phyloP scores from a whole-genome alignment of 2,888 invertebrate species.

The Erebia epiphron region DNA sequence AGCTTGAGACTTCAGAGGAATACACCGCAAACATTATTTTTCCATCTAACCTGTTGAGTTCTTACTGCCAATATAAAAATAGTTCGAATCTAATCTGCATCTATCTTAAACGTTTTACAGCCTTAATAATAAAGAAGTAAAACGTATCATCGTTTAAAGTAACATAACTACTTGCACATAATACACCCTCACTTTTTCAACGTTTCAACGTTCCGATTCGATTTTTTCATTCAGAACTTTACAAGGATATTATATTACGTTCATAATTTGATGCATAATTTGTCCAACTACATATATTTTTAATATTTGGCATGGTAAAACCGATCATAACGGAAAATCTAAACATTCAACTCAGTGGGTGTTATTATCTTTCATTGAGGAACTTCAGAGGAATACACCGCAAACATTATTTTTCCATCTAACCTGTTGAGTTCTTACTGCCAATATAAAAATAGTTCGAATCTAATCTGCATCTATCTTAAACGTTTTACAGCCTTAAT shows the following conservation, averaged over 20 bases:
- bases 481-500: constrained; percentile 7
- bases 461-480: background rate
- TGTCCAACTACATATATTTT: too few species aligned
- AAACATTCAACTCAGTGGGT: too few species aligned
- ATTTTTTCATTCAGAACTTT: background rate
- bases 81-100: background rate
- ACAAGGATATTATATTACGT: too few species aligned
- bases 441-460: background rate
- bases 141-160: constrained; percentile 10
- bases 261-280: too few species aligned
- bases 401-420: background rate
- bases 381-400: background rate
- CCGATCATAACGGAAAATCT: too few species aligned
- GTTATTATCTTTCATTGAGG: too few species aligned
- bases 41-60: background rate
- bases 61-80: background rate
- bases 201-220: constrained; percentile 1
- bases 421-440: background rate
- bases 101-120: constrained; percentile 8
- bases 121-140: background rate
- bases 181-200: background rate
- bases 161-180: background rate
- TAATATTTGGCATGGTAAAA: too few species aligned
- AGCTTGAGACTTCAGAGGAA: too few species aligned
- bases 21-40: background rate